Evolutionary conservation across 2,888 invertebrate species (phyloP).

Genomic region (Coelopa pilipes): DNA sequence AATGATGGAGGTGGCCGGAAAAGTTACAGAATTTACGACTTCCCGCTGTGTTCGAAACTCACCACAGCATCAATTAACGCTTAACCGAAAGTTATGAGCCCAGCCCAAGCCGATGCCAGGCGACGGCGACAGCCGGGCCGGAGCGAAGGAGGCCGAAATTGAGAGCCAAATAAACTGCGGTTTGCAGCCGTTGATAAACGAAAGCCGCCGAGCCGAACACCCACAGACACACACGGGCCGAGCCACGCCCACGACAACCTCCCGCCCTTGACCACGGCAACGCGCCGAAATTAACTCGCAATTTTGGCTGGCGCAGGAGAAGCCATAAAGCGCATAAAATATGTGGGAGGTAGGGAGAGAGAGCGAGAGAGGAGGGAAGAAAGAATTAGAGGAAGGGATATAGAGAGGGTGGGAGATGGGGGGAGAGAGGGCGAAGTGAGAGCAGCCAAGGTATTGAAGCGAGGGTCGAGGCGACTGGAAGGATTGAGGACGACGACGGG

Average conservation of each 20-base stretch:
- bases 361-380: too few relatives aligned
- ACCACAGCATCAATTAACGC: conserved; percentile 29
- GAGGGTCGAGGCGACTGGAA: too few relatives aligned
- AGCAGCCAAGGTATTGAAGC: too few relatives aligned
- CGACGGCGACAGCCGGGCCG: not conserved
- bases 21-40: not conserved
- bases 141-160: not conserved
- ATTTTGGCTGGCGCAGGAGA: not conserved
- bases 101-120: not conserved
- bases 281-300: conserved; percentile 1
- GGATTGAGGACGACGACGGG: too few relatives aligned
- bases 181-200: not conserved
- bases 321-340: not conserved
- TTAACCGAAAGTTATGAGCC: conserved; percentile 26
- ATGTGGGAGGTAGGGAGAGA: too few relatives aligned
- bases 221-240: not conserved
- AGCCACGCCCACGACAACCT: not conserved
- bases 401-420: too few relatives aligned
- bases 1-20: not conserved
- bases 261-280: not conserved
- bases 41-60: conserved; percentile 6
- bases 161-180: conserved; percentile 1
- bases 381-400: too few relatives aligned
- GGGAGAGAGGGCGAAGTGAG: too few relatives aligned
- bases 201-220: not conserved